A percentile compares a stretch with the other conserved stretches of the same genome.
Conservation (phyloP, 1,140 invertebrate genomes). For the Euglossa dilemma region DNA sequence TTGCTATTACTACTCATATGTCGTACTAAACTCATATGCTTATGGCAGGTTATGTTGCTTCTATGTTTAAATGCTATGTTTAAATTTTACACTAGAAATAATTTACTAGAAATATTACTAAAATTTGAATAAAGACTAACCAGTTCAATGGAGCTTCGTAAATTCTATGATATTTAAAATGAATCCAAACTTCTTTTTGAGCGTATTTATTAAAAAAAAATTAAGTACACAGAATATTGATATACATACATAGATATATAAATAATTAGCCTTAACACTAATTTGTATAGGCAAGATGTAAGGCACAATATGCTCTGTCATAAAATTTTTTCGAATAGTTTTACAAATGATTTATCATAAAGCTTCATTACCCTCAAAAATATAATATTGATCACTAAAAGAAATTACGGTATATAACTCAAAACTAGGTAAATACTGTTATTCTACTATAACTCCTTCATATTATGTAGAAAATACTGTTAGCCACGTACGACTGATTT, state of each 20-base stretch:
- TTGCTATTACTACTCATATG: too few species aligned
- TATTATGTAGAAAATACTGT: constrained; percentile 57
- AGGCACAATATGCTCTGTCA: constrained; percentile 57
- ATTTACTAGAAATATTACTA: not conserved
- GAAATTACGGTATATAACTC: constrained; percentile 29
- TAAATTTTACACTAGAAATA: not conserved
- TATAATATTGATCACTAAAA: constrained; percentile 16
- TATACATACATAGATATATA: constrained; percentile 60
- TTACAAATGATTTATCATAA: constrained; percentile 25
- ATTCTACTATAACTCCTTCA: constrained; percentile 29
- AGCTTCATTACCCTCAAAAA: constrained; percentile 37
- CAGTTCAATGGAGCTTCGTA: not conserved
- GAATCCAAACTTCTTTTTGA: constrained; percentile 14
- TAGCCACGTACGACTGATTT: constrained; percentile 49
- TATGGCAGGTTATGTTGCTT: too few species aligned
- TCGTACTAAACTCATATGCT: too few species aligned
- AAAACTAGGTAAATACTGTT: constrained; percentile 51
- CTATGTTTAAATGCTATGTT: not conserved
- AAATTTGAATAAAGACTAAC: not conserved
- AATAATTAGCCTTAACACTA: constrained; percentile 53
- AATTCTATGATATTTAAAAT: not conserved
- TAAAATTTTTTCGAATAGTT: constrained; percentile 17
- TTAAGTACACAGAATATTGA: constrained; percentile 64
- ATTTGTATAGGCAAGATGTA: constrained; percentile 64
- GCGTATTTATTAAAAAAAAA: constrained; percentile 67